A percentile compares a stretch with the other conserved stretches of the same genome.
Evolutionary conservation across 2,113 vertebrate genomes (phyloP).

Genomic region (Entosphenus tridentatus): DNA sequence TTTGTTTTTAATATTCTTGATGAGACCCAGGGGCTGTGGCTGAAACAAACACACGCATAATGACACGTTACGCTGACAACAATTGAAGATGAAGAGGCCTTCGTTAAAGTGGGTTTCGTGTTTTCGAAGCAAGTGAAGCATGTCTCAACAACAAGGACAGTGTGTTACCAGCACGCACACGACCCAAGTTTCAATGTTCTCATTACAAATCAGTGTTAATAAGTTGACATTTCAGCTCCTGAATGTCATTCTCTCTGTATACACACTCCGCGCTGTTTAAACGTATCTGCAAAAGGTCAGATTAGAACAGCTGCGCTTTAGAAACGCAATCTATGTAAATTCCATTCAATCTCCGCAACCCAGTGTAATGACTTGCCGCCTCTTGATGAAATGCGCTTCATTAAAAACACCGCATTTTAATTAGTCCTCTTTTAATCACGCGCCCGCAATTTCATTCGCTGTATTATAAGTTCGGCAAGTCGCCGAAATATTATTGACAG

Average conservation of each 20-base stretch:
- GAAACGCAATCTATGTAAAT: constrained; percentile 4
- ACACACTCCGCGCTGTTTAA: not conserved
- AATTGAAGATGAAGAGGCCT: no score
- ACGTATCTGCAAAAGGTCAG: constrained; percentile 1
- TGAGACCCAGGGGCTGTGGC: no score
- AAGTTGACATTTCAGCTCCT: not conserved
- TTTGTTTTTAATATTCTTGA: no score
- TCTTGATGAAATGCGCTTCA: constrained; percentile 4
- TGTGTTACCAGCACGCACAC: no score
- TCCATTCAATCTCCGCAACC: not conserved
- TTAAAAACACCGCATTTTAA: constrained; percentile 1
- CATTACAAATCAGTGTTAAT: not conserved
- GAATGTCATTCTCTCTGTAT: not conserved
- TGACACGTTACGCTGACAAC: no score
- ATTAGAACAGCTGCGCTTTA: not conserved
- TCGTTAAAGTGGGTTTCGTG: no score
- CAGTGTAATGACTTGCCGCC: not conserved
- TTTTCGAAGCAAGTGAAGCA: no score
- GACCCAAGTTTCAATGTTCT: no score
- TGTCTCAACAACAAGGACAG: no score
- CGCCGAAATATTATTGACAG: not conserved
- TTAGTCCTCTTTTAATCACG: not conserved
- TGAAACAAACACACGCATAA: no score
- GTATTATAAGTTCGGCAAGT: not conserved
- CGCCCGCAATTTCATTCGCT: not conserved